Conservation (phyloP, 2,113 vertebrate species). For the Columba janthina region DNA sequence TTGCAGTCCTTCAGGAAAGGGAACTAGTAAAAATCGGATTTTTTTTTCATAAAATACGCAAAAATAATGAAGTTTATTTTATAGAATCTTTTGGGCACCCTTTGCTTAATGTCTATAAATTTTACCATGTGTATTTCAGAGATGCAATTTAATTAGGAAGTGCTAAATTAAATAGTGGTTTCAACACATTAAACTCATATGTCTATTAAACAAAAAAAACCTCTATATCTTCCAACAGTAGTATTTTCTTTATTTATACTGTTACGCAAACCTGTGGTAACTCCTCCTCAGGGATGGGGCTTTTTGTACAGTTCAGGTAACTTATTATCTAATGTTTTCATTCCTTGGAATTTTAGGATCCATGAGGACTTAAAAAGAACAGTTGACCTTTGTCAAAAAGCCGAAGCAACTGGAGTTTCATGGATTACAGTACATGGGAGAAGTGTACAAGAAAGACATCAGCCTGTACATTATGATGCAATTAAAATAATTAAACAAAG, state of each 20-base stretch:
- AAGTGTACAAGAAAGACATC: slow-evolving; percentile 90
- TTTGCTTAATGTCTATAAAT: not conserved
- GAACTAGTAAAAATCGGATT: not conserved
- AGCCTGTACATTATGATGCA: slow-evolving; percentile 92
- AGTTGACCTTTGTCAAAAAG: slow-evolving; percentile 94
- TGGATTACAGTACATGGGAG: slow-evolving; percentile 97
- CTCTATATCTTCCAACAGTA: not conserved
- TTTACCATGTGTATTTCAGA: not conserved
- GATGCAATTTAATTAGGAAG: not conserved
- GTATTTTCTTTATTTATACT: not conserved
- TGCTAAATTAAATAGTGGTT: not conserved
- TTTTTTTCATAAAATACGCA: not conserved
- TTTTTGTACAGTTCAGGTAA: not conserved
- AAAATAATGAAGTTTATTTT: not conserved
- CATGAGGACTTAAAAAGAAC: slow-evolving; percentile 89
- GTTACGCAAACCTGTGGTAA: not conserved
- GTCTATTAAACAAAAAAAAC: not conserved
- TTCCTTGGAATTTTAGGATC: slow-evolving; percentile 80
- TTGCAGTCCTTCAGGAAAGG: not conserved
- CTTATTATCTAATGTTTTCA: not conserved
- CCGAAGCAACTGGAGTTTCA: slow-evolving; percentile 89
- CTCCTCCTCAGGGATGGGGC: not conserved
- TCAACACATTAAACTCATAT: not conserved
- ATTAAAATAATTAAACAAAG: slow-evolving; percentile 94
- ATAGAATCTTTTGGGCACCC: not conserved